These are phyloP conservation scores for Theocolax elegans DNA, from an alignment of 1,140 invertebrate genomes.

Conservation along the genomic window DNA sequence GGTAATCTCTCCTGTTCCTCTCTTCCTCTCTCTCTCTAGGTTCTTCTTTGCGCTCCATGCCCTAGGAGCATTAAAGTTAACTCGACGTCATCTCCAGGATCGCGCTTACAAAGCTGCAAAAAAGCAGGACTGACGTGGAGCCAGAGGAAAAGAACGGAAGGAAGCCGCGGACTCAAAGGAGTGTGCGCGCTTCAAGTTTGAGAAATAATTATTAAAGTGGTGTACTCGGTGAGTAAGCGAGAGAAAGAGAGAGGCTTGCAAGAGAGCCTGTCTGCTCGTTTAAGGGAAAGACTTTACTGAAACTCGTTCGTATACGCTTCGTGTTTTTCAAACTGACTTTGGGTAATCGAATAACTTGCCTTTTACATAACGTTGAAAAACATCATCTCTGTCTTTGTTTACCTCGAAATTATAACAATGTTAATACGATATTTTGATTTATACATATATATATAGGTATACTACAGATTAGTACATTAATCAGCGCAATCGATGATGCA, in stretches of 20 bases:
- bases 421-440: too few relatives aligned
- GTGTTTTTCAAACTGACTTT: too few relatives aligned
- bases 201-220: constrained; percentile 17
- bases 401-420: too few relatives aligned
- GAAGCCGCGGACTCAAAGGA: constrained; percentile 2
- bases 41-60: neutral
- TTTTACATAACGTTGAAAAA: too few relatives aligned
- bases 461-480: too few relatives aligned
- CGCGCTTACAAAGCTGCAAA: too few relatives aligned
- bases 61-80: neutral
- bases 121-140: neutral
- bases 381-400: too few relatives aligned
- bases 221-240: neutral
- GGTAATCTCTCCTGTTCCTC: neutral
- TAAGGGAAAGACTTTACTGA: neutral
- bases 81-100: neutral
- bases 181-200: neutral
- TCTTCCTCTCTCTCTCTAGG: neutral
- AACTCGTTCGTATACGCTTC: too few relatives aligned
- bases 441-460: too few relatives aligned
- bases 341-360: too few relatives aligned
- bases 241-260: too few relatives aligned
- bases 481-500: too few relatives aligned
- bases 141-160: neutral
- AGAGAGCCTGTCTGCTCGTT: constrained; percentile 3